Conservation (phyloP, 2,888 invertebrate genomes). For the Teleogryllus oceanicus region DNA sequence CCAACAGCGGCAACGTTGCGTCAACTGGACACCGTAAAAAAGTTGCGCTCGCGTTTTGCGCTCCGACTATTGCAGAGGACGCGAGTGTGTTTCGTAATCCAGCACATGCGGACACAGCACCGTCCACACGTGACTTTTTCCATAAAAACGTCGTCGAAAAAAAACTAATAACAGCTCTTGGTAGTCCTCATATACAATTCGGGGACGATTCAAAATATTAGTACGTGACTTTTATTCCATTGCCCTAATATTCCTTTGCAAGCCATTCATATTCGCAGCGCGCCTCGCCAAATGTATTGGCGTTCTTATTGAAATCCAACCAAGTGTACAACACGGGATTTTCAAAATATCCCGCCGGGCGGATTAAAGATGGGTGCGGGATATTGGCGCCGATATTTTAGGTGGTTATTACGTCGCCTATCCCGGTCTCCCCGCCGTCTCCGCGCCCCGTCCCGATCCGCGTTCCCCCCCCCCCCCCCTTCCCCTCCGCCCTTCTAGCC, state of each 20-base stretch:
- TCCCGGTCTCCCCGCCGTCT: too few species aligned
- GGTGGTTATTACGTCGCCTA: neutral
- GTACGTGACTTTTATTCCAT: neutral
- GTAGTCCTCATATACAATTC: slow-evolving; percentile 1
- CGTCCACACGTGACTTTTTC: too few species aligned
- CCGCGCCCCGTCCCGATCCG: too few species aligned
- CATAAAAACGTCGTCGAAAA: too few species aligned
- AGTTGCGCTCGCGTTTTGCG: too few species aligned
- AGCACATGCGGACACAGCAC: too few species aligned
- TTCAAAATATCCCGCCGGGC: neutral
- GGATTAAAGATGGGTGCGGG: slow-evolving; percentile 8
- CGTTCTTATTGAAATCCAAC: slow-evolving; percentile 18
- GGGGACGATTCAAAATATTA: neutral
- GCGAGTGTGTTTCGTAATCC: too few species aligned
- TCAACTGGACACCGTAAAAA: too few species aligned
- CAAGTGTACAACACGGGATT: neutral
- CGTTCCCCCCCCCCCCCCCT: too few species aligned
- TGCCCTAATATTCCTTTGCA: neutral
- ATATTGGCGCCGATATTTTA: slow-evolving; percentile 18
- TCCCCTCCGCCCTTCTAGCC: too few species aligned
- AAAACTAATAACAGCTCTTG: neutral
- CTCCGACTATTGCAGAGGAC: too few species aligned
- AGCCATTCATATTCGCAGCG: neutral
- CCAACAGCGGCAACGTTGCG: too few species aligned
- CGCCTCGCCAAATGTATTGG: neutral